Percentiles rank a stretch among this genome's conserved stretches.
Conservation (phyloP, 2,797 vertebrate species). For the Hephaestus fuliginosus region DNA sequence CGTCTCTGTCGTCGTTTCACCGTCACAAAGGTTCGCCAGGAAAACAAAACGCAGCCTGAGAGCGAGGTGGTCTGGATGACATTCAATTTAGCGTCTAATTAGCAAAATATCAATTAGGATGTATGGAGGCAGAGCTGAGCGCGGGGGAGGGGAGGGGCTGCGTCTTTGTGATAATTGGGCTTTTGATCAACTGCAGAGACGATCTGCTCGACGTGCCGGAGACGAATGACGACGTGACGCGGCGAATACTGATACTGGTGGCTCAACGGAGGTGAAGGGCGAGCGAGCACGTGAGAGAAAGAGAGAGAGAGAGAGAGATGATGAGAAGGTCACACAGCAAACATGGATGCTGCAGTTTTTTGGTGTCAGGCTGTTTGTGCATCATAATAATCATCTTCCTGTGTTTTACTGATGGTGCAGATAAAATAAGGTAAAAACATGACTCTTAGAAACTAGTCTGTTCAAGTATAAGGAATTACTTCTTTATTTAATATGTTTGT, state of each 20-base stretch:
- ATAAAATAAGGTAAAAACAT: too few relatives aligned
- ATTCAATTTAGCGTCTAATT: conserved; percentile 21
- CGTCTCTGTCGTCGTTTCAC: fast-evolving
- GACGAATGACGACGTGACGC: not conserved
- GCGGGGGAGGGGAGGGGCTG: not conserved
- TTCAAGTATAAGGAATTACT: too few relatives aligned
- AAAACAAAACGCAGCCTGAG: conserved; percentile 1
- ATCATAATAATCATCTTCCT: too few relatives aligned
- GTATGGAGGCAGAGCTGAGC: not conserved
- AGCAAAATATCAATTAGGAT: conserved; percentile 35
- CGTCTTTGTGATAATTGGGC: conserved; percentile 32
- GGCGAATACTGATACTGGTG: not conserved
- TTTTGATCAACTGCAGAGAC: conserved; percentile 17
- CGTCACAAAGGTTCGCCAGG: not conserved
- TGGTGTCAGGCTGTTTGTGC: too few relatives aligned
- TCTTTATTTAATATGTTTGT: too few relatives aligned
- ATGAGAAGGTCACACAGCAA: not conserved
- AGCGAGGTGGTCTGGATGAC: not conserved
- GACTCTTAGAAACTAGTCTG: too few relatives aligned
- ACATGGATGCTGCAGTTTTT: too few relatives aligned
- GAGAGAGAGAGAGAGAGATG: not conserved
- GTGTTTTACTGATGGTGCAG: too few relatives aligned
- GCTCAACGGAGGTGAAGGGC: not conserved
- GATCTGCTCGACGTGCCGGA: not conserved
- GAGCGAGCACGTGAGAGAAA: not conserved